These are phyloP conservation scores for Zaprionus vittiger DNA, from an alignment of 1,140 invertebrate genomes.

Conservation along the genomic window DNA sequence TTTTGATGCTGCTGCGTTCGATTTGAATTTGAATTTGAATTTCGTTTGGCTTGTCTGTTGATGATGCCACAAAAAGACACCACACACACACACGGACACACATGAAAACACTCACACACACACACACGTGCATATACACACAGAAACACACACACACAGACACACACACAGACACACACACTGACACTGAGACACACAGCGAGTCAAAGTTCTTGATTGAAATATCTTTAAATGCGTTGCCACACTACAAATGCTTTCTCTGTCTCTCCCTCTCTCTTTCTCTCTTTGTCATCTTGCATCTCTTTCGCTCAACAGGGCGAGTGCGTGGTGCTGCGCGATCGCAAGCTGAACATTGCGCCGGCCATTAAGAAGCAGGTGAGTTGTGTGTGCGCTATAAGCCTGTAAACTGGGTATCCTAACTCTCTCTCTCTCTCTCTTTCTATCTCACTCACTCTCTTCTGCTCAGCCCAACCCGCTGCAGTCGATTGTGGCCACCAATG, in stretches of 20 bases:
- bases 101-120: constrained; percentile 2
- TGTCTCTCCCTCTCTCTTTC: constrained; percentile 38
- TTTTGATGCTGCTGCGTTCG: constrained; percentile 82
- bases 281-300: constrained; percentile 4
- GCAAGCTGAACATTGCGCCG: constrained; percentile 95
- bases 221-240: constrained; percentile 49
- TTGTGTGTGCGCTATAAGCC: neutral
- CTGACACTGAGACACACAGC: constrained; percentile 12
- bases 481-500: constrained; percentile 83
- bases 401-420: neutral
- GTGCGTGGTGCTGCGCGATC: constrained; percentile 91
- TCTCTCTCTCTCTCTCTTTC: neutral
- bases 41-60: constrained; percentile 81
- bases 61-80: constrained; percentile 55
- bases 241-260: constrained; percentile 45
- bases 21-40: constrained; percentile 80
- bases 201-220: constrained; percentile 9
- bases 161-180: too few species aligned
- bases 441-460: neutral
- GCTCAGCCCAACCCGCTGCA: constrained; percentile 69
- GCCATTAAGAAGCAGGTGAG: constrained; percentile 94
- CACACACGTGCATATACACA: constrained; percentile 20
- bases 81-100: constrained; percentile 28
- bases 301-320: constrained; percentile 86
- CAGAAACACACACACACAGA: constrained; percentile 14